These are phyloP conservation scores for Dicrostonyx torquatus DNA, from an alignment of 2,797 vertebrate species.

Conservation along the genomic window DNA sequence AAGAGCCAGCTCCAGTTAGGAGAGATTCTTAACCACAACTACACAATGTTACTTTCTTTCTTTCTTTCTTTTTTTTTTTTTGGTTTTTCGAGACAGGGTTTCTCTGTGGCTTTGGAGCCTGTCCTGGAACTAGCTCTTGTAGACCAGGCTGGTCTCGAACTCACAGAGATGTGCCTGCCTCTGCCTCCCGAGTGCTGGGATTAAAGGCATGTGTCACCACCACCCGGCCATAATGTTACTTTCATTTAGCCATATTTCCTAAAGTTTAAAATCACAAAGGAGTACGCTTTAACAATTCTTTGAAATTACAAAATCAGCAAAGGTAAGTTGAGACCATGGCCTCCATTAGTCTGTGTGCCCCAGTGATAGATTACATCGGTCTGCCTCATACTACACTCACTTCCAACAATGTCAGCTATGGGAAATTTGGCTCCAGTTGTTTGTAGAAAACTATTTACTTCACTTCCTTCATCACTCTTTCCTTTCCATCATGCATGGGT, in stretches of 20 bases:
- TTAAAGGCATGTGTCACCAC: too few species aligned
- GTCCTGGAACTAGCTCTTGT: too few species aligned
- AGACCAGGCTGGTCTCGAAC: too few species aligned
- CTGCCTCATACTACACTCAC: neutral
- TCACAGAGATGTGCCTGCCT: too few species aligned
- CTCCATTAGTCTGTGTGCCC: neutral
- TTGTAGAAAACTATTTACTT: conserved; percentile 38
- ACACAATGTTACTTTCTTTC: too few species aligned
- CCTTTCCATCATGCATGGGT: neutral
- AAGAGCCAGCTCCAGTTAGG: neutral
- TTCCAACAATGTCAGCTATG: neutral
- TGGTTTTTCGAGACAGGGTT: too few species aligned
- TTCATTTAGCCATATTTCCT: conserved; percentile 13
- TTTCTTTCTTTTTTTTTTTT: too few species aligned
- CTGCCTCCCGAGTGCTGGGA: too few species aligned
- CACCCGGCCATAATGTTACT: neutral
- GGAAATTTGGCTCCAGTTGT: neutral
- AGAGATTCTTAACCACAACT: conserved; percentile 30
- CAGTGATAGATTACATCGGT: neutral
- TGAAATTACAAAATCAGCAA: conserved; percentile 12
- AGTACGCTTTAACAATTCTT: neutral
- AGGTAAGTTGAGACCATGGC: neutral
- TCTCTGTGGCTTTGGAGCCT: too few species aligned
- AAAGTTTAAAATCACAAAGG: conserved; percentile 7
- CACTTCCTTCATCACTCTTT: neutral